phyloP scores from a whole-genome alignment of 2,888 invertebrate genomes.

The Sussaba pulchella region DNA sequence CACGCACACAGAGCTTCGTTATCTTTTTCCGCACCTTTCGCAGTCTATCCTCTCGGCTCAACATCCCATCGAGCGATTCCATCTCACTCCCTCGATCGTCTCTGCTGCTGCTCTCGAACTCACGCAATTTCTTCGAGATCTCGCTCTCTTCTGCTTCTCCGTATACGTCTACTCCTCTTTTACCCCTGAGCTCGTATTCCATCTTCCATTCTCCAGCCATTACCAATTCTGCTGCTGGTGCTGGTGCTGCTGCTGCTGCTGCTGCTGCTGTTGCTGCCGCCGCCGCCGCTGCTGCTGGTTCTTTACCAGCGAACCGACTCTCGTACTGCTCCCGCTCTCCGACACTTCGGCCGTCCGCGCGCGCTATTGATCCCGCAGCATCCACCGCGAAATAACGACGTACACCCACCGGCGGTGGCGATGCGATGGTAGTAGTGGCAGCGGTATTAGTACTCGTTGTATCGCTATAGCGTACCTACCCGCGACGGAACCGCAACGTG shows the following conservation, averaged over 20 bases:
- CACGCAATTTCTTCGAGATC: slow-evolving; percentile 59
- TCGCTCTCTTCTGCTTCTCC: slow-evolving; percentile 59
- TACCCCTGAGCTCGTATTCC: slow-evolving; percentile 53
- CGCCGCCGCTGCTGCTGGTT: not conserved
- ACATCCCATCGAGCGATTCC: slow-evolving; percentile 44
- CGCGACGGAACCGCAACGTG: slow-evolving; percentile 1
- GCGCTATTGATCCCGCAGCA: slow-evolving; percentile 84
- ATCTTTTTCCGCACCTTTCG: slow-evolving; percentile 49
- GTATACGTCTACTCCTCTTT: slow-evolving; percentile 31
- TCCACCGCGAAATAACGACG: slow-evolving; percentile 84
- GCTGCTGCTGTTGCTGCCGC: too few relatives aligned
- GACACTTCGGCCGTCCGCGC: slow-evolving; percentile 79
- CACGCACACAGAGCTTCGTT: not conserved
- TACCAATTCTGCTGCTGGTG: slow-evolving; percentile 29
- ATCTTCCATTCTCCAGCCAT: slow-evolving; percentile 64
- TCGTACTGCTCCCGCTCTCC: slow-evolving; percentile 67
- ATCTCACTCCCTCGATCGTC: slow-evolving; percentile 36
- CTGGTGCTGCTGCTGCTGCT: not conserved
- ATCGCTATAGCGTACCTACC: not conserved
- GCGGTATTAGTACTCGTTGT: slow-evolving; percentile 26
- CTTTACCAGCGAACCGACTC: slow-evolving; percentile 45
- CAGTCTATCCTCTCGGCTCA: slow-evolving; percentile 54
- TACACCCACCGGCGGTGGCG: slow-evolving; percentile 71
- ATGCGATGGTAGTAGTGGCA: slow-evolving; percentile 31
- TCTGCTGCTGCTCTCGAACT: slow-evolving; percentile 47